Evolutionary conservation across 92 coral and sea anemone species (phyloP), one percentile per base, ranked within the genome.

Genomic region (Galaxea fascicularis): DNA sequence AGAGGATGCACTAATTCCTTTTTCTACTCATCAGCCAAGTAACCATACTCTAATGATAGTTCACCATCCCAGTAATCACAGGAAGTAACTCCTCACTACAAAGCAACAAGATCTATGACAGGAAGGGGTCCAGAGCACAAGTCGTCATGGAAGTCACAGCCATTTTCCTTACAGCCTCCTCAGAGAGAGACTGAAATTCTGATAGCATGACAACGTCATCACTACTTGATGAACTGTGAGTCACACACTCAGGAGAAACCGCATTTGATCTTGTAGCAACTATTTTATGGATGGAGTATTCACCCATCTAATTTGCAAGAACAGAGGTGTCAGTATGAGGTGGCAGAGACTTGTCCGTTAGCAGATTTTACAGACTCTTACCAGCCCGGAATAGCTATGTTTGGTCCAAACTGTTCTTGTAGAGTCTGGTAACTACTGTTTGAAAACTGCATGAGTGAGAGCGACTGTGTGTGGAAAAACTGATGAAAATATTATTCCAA

Each of bases 371-470:
- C 10, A 82, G 64, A 18, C 65, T 39, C 57, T 88, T 76, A 39
- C 84, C 82, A n/a, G 88, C 91, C 20, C 39, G 26, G 28, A 88
- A 82, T 35, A 89, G 22, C 74, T 83, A 58, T 10, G 69, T 56
- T 57, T 89, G 77, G n/a, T n/a, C n/a, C n/a, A n/a, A n/a, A n/a
- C n/a, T n/a, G n/a, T n/a, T n/a, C n/a, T n/a, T n/a, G 65, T 30
- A 54, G 66, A 56, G 79, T 74, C 66, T 74, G 79, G 65, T 73
- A 73, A 73, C 78, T 73, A 73, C 78, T 31, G 16, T 73, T 63
- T 16, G 4, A 73, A 64, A 52, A 25, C 73, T 31, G 78, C 65
- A 53, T 18, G 27, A 29, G 27, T 74, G 65, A 20, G 14, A 57
- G 60, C 29, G 46, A 54, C 16, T 54, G 12, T 11, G 60, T 17